Base-by-base conservation (phyloP, 2,797 vertebrate genomes). In the Neolamprologus multifasciatus region DNA sequence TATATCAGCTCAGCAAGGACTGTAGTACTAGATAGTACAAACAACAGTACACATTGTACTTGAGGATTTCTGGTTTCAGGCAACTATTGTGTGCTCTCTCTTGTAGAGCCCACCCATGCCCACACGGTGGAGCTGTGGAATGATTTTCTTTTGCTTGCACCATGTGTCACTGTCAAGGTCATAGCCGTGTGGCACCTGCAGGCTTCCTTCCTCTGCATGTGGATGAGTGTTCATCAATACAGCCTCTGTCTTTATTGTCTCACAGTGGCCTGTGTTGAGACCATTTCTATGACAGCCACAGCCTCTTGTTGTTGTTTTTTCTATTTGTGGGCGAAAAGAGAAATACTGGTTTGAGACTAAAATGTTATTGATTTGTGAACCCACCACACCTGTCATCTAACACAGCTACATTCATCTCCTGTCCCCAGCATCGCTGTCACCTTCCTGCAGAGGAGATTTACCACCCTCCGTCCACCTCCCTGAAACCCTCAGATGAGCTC, bases 101-200 rank as follows among this genome's bases (percentile, higher is more conserved):
- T 78, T 94, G 93, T 87, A 94, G 48, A 81, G 83, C 14, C 5
- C 2, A 3, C 2, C 19, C 85, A 43, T 87, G 79, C 74, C 93
- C 95, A 96, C 93, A 89, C 85, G 95, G 88, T 94, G 95, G 95
- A 89, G 95, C 95, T 95, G 85, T 91, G 83, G 91, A 83, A 94
- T 84, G 89, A 77, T 84, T 84, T 93, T 40, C 5, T 23, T 78
- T 55, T 26, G 36, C 50, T 26, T 78, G 13, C 59, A 51, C 57
- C 38, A 50, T 91, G 81, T 92, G 89, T 92, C 86, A 87, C 67
- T 84, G 88, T 94, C 90, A 92, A 94, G 92, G 93, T 95, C 95
- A 94, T 88, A 93, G 59, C 85, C 1, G 8, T 84, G 87, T 87
- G 86, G 81, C 84, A 82, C 76, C 88, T 91, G 79, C 76, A 84